Percentiles rank a stretch among this genome's conserved stretches.
Conservation (phyloP, 2,888 invertebrate genomes). For the Onchidella celtica region DNA sequence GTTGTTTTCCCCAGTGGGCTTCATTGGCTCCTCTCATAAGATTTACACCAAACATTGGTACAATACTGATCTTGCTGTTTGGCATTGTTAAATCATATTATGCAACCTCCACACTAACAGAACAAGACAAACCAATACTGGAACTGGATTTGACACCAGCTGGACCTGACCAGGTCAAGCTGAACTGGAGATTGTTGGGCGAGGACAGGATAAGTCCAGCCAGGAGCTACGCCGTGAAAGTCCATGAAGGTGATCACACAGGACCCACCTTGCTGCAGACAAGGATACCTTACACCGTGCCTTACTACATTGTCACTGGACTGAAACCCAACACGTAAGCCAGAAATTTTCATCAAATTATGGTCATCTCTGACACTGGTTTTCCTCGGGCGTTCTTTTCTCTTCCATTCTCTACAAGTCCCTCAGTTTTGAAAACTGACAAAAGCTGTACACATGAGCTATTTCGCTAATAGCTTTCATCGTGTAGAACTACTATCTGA, state of each 20-base stretch:
- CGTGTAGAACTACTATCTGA: too few relatives aligned
- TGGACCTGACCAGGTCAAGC: not conserved
- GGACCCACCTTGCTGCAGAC: not conserved
- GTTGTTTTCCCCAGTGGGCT: too few relatives aligned
- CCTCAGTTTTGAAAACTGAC: too few relatives aligned
- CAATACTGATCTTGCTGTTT: too few relatives aligned
- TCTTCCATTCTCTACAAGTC: too few relatives aligned
- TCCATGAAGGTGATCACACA: not conserved
- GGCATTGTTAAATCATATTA: too few relatives aligned
- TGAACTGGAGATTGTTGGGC: slow-evolving; percentile 17
- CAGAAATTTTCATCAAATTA: not conserved
- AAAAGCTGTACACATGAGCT: too few relatives aligned
- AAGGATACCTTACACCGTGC: not conserved
- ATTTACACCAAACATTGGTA: too few relatives aligned
- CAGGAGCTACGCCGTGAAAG: not conserved
- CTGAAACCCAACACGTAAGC: not conserved
- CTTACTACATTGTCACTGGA: not conserved
- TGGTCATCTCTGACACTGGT: not conserved
- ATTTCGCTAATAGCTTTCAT: too few relatives aligned
- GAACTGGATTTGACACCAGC: slow-evolving; percentile 12
- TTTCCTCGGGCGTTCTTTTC: too few relatives aligned
- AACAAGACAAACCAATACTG: slow-evolving; percentile 11
- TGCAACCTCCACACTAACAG: too few relatives aligned
- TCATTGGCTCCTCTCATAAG: too few relatives aligned
- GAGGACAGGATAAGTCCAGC: not conserved